phyloP scores from a whole-genome alignment of 2,888 invertebrate genomes.

The Ennomos erosarius region DNA sequence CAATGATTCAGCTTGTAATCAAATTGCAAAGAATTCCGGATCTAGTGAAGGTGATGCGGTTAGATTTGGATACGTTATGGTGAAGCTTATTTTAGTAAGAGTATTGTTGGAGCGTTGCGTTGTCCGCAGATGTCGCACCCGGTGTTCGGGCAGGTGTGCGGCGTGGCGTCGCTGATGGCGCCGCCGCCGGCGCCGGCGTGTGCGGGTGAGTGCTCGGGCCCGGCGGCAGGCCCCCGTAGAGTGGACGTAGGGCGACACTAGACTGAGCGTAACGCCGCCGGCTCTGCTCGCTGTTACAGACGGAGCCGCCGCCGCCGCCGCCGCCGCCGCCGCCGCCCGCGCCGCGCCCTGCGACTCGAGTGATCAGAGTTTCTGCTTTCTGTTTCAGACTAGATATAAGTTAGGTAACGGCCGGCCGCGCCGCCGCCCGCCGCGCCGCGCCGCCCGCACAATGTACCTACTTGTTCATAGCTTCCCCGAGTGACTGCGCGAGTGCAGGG shows the following conservation, averaged over 20 bases:
- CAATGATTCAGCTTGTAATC: too few species aligned
- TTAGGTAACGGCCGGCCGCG: conserved; percentile 65
- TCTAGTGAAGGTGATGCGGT: too few species aligned
- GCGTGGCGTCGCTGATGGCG: conserved; percentile 41
- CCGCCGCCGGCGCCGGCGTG: conserved; percentile 36
- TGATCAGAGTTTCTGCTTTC: conserved; percentile 82
- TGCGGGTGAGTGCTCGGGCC: too few species aligned
- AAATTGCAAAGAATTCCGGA: too few species aligned
- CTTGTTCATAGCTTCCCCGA: conserved; percentile 42
- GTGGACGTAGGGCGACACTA: too few species aligned
- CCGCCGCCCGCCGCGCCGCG: conserved; percentile 49
- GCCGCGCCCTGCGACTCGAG: conserved; percentile 52
- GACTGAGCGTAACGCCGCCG: conserved; percentile 43
- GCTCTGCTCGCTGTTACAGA: conserved; percentile 53
- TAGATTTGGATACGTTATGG: too few species aligned
- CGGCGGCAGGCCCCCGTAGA: too few species aligned
- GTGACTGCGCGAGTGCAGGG: conserved; percentile 43
- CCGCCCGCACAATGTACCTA: conserved; percentile 68
- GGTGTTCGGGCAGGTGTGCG: conserved; percentile 42
- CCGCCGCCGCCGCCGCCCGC: conserved; percentile 36
- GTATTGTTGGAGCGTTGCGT: too few species aligned
- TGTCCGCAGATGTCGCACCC: conserved; percentile 31
- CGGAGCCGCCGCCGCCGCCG: conserved; percentile 36
- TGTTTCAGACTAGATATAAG: conserved; percentile 83
- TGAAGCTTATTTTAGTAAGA: too few species aligned